These are phyloP conservation scores for Pimephales promelas DNA, from an alignment of 2,113 vertebrate species.

Conservation along the genomic window DNA sequence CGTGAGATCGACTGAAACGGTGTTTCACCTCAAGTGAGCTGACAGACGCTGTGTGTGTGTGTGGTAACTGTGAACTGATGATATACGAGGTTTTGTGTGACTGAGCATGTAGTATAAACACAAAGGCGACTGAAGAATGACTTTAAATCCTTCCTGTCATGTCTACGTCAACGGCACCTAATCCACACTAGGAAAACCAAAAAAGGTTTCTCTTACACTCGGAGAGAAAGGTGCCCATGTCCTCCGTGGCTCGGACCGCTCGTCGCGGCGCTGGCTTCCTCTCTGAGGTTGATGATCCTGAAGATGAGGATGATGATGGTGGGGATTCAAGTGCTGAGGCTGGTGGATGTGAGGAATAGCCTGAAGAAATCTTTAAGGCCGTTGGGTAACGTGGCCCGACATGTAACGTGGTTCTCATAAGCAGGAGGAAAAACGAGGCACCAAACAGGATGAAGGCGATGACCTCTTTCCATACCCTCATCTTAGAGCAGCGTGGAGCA, in stretches of 20 bases:
- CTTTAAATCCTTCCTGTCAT: neutral
- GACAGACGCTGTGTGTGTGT: neutral
- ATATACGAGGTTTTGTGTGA: constrained; percentile 63
- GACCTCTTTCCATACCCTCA: constrained; percentile 94
- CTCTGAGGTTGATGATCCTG: constrained; percentile 23
- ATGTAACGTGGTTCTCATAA: constrained; percentile 78
- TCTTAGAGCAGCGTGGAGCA: constrained; percentile 89
- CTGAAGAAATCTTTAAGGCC: constrained; percentile 41
- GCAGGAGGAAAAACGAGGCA: constrained; percentile 81
- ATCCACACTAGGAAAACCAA: constrained; percentile 44
- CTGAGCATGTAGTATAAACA: constrained; percentile 48
- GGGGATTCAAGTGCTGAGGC: constrained; percentile 50
- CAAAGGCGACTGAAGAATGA: neutral
- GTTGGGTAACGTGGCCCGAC: constrained; percentile 55
- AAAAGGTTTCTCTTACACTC: constrained; percentile 75
- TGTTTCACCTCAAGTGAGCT: neutral
- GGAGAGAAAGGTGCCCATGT: constrained; percentile 72
- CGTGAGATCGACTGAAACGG: no score
- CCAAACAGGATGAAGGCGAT: constrained; percentile 87
- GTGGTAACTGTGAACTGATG: constrained; percentile 15
- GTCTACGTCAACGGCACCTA: constrained; percentile 47
- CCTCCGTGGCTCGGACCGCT: constrained; percentile 64
- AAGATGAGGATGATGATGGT: constrained; percentile 43
- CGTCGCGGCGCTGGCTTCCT: constrained; percentile 61
- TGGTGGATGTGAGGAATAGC: constrained; percentile 43